A percentile compares a stretch with the other conserved stretches of the same genome.
phyloP scores from a whole-genome alignment of 1,140 invertebrate species.

The Aphelinus atriplicis region DNA sequence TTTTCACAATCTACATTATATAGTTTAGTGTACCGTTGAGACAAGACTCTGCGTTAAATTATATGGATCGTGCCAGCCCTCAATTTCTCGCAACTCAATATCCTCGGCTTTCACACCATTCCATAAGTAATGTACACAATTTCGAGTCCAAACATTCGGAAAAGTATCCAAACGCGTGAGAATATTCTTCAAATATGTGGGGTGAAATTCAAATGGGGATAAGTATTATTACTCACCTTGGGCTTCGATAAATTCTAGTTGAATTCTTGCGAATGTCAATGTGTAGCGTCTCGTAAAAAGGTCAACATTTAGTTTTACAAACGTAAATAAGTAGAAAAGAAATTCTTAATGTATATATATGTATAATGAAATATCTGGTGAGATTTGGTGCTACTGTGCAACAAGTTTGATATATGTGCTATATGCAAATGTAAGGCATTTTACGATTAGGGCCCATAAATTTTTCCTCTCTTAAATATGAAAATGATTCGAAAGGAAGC shows the following conservation, averaged over 20 bases:
- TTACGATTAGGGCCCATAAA: slow-evolving; percentile 6
- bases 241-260: too few relatives aligned
- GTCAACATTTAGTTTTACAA: too few relatives aligned
- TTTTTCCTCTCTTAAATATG: neutral
- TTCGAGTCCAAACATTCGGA: too few relatives aligned
- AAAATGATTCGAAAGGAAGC: slow-evolving; percentile 11
- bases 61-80: neutral
- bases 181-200: too few relatives aligned
- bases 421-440: neutral
- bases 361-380: neutral
- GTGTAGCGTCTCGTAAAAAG: too few relatives aligned
- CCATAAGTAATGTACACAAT: too few relatives aligned
- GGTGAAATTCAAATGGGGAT: too few relatives aligned
- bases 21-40: neutral
- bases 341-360: neutral
- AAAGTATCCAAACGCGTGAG: too few relatives aligned
- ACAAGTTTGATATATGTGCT: slow-evolving; percentile 2
- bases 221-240: too few relatives aligned
- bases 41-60: too few relatives aligned
- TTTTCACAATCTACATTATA: neutral
- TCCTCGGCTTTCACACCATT: neutral
- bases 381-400: neutral
- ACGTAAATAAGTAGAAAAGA: too few relatives aligned
- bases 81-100: slow-evolving; percentile 1
- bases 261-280: too few relatives aligned